Evolutionary conservation across 2,888 invertebrate genomes (phyloP), one percentile per base, ranked within the genome.

Genomic region (Eristalinus sepulchralis): DNA sequence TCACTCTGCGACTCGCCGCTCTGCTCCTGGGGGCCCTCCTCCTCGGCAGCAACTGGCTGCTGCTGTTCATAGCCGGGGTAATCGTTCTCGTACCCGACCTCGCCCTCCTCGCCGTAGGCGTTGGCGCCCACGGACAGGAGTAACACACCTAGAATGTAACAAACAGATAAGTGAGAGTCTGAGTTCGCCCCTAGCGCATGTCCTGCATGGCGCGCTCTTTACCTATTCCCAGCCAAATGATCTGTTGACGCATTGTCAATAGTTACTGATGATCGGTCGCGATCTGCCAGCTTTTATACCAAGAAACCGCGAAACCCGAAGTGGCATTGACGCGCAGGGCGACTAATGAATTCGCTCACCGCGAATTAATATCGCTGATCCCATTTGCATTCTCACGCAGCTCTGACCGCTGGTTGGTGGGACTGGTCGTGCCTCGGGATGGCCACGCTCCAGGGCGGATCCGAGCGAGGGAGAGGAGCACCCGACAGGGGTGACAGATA

Each of bases 181-280:
- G 57, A 53, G 27, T n/a, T 34, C n/a, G 55, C 31, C 27, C 27
- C 47, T 10, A 33, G 17, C 9, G 34, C 17, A 33, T 33, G n/a
- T 47, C 27, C 17, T 55, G 57, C 57, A 57, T 27, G 0, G 4
- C 11, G 13, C 36, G 11, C n/a, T 57, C 8, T 31, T 80, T 72
- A 80, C 79, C 72, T 36, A 80, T 13, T 59, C 64, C 79, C 47
- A 79, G 27, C 60, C 72, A 72, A 80, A 72, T 80, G 79, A 80
- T 66, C n/a, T 72, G 60, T 72, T 72, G 79, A 73, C 72, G 79
- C 79, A 80, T 80, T 53, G 47, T 72, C 72, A 79, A 72, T 36
- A 36, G 53, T 39, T 55, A 79, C 72, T 79, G 72, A 60, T 66
- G 79, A 60, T 67, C 24, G 22, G 33, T 3, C 13, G 34, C 60